Base-by-base conservation (phyloP, 2,113 vertebrate species). In the Suricata suricatta region DNA sequence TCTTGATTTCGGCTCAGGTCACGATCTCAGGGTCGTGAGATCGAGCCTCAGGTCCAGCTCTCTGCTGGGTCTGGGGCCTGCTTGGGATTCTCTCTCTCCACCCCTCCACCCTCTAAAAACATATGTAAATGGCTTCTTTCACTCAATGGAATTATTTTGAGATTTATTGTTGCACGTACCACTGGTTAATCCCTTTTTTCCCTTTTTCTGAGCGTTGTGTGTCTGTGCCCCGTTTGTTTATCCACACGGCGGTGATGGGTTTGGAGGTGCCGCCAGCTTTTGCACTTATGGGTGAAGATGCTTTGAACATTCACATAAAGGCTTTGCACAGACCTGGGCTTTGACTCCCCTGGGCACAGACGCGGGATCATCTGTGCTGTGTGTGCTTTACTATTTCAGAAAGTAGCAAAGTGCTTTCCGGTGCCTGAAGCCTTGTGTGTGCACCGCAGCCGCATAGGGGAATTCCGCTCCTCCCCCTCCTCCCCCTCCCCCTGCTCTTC, bases 361-460 rank as follows among this genome's bases (percentile, higher is more conserved):
- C 25, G 5, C 1, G 7, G 38, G 5, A 35, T 11, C 33, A 7
- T 15, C 38, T 19, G 0, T 1, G 50, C 5, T 38, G 13, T 1
- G 3, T 54, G 14, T 25, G 21, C 38, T 41, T 27, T 16, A 27
- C 69, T 64, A 33, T 66, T 35, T 76, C 14, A 41, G 71, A 72
- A 50, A 50, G 11, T 8, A 10, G 15, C n/a, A 0, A 23, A 29
- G 7, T 1, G 1, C 38, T 38, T 63, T 47, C 38, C 11, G 1
- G 64, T 1, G 23, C 31, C 11, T 23, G 35, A 47, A 33, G 1
- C 52, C 17, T 50, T 13, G 1, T 7, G 44, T 11, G 11, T 0
- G 8, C 25, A 0, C 44, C 4, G 25, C 44, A 25, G 25, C 12
- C 9, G 0, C n/a, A n/a, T 0, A 2, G 0, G 17, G 25, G 90